Evolutionary conservation across 2,113 vertebrate genomes (phyloP).

Genomic region (Tenrec ecaudatus): DNA sequence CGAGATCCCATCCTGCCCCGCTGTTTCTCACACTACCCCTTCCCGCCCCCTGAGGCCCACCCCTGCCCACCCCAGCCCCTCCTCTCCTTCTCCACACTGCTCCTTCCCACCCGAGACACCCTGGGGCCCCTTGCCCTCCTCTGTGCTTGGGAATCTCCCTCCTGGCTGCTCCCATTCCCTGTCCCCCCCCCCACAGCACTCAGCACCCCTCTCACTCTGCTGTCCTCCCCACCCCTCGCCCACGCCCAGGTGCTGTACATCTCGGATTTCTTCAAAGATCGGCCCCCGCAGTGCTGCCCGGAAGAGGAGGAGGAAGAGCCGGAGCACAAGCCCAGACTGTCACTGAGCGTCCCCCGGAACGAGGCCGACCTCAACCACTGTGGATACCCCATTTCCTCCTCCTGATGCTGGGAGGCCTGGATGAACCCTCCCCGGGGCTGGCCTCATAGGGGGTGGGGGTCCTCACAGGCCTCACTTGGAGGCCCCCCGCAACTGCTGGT

Average conservation of each 20-base stretch:
- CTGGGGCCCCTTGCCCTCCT: no score
- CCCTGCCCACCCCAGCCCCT: no score
- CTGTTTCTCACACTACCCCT: no score
- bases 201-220: no score
- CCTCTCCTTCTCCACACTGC: no score
- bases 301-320: constrained; percentile 81
- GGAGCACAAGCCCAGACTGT: constrained; percentile 91
- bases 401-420: neutral
- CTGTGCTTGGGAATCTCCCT: neutral
- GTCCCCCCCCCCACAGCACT: no score
- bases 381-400: constrained; percentile 83
- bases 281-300: constrained; percentile 80
- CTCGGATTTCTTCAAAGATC: constrained; percentile 95
- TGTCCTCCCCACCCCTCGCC: rapidly evolving
- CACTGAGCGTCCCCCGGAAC: constrained; percentile 83
- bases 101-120: no score
- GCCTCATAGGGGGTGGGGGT: no score
- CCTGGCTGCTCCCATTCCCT: no score
- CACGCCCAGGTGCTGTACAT: constrained; percentile 90
- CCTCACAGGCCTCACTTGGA: neutral
- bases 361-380: constrained; percentile 92
- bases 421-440: neutral
- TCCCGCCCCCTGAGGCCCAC: no score
- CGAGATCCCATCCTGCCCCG: no score
- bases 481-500: neutral